These are phyloP conservation scores for Actinemys pallida DNA, from an alignment of 2,113 vertebrate species.

Conservation along the genomic window DNA sequence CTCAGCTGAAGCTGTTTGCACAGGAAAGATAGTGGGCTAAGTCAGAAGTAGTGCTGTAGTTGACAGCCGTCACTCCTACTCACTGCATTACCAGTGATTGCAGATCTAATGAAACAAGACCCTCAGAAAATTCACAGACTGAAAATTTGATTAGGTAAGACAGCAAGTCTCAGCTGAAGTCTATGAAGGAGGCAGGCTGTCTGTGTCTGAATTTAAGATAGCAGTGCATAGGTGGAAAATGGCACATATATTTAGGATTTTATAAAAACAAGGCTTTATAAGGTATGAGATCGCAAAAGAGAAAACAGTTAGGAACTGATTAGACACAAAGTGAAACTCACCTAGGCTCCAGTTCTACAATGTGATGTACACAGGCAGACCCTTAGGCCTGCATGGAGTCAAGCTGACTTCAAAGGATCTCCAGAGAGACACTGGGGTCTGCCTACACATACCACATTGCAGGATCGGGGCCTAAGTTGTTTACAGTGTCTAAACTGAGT, in stretches of 20 bases:
- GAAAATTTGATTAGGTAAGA: conserved; percentile 50
- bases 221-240: conserved; percentile 2
- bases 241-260: neutral
- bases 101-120: conserved; percentile 25
- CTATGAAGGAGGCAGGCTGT: conserved; percentile 53
- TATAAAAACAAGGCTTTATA: neutral
- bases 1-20: conserved; percentile 9
- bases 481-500: neutral
- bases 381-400: neutral
- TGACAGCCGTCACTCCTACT: conserved; percentile 3
- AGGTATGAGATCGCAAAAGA: rapidly evolving
- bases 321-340: conserved; percentile 20
- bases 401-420: neutral
- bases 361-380: neutral
- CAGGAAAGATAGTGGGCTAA: neutral
- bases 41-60: neutral
- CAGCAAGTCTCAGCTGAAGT: conserved; percentile 51
- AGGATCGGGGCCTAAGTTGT: neutral
- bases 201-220: neutral
- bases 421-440: neutral
- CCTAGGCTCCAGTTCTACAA: conserved; percentile 15
- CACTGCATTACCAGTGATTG: neutral
- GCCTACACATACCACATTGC: neutral
- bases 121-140: conserved; percentile 12
- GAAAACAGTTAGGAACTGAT: neutral